Evolutionary conservation across 2,888 invertebrate genomes (phyloP).

Genomic region (Xestia rhomboidea): DNA sequence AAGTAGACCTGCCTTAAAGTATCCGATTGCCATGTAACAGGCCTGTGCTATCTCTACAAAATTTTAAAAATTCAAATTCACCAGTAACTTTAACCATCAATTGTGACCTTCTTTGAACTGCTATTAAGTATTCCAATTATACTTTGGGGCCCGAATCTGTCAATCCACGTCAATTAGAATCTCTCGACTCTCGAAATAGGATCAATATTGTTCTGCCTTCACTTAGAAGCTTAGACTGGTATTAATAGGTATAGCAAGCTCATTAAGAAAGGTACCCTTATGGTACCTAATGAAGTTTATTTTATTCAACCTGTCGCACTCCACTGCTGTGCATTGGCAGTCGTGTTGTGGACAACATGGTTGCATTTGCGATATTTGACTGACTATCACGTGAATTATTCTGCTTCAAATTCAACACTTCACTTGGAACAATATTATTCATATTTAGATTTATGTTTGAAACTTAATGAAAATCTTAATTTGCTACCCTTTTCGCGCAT

Average conservation of each 20-base stretch:
- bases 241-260: background rate
- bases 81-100: no score
- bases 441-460: slow-evolving; percentile 17
- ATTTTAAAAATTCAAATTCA: no score
- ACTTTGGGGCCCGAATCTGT: slow-evolving; percentile 20
- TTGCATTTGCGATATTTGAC: background rate
- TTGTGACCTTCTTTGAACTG: slow-evolving; percentile 1
- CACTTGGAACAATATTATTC: slow-evolving; percentile 10
- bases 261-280: background rate
- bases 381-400: no score
- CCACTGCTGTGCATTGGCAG: no score
- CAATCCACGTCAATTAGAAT: slow-evolving; percentile 11
- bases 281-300: background rate
- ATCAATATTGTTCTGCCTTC: background rate
- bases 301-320: background rate
- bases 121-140: background rate
- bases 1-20: background rate
- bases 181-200: background rate
- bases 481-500: background rate
- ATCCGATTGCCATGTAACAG: no score
- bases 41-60: no score
- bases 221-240: background rate
- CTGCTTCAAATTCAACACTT: slow-evolving; percentile 3
- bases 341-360: background rate
- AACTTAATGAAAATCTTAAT: slow-evolving; percentile 9